Conservation (phyloP, 2,113 vertebrate genomes). For the Laticauda colubrina region DNA sequence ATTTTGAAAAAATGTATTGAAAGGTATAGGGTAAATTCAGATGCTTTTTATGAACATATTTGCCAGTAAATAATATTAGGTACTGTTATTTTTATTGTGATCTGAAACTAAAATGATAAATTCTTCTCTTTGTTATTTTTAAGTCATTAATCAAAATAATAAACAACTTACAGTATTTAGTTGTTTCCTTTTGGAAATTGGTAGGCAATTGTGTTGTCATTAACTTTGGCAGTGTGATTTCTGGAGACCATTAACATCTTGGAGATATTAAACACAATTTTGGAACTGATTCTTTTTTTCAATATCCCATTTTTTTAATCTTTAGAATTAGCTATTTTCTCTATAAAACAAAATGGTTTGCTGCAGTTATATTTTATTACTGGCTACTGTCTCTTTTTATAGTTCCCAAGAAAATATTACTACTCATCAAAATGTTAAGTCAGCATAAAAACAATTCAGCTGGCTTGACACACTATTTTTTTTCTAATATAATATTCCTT, state of each 20-base stretch:
- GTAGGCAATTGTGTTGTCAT: neutral
- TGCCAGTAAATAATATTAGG: neutral
- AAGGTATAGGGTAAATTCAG: neutral
- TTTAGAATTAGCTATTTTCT: slow-evolving; percentile 32
- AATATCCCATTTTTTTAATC: slow-evolving; percentile 5
- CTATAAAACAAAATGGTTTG: slow-evolving; percentile 44
- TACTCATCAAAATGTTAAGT: slow-evolving; percentile 47
- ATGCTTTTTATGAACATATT: slow-evolving; percentile 6
- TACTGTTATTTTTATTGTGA: neutral
- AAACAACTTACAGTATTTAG: neutral
- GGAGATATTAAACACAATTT: neutral
- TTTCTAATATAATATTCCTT: neutral
- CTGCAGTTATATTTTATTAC: neutral
- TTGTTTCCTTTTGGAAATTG: neutral
- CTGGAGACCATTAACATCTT: neutral
- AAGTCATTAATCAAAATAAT: neutral
- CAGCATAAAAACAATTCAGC: neutral
- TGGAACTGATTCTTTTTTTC: neutral
- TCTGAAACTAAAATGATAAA: neutral
- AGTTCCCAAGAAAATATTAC: slow-evolving; percentile 33
- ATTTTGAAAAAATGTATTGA: slow-evolving; percentile 16
- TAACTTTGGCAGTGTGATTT: neutral
- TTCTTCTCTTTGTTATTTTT: neutral
- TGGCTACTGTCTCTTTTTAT: slow-evolving; percentile 22
- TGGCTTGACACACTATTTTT: neutral